Base-by-base conservation (phyloP, 2,113 vertebrate genomes). In the Eublepharis macularius region DNA sequence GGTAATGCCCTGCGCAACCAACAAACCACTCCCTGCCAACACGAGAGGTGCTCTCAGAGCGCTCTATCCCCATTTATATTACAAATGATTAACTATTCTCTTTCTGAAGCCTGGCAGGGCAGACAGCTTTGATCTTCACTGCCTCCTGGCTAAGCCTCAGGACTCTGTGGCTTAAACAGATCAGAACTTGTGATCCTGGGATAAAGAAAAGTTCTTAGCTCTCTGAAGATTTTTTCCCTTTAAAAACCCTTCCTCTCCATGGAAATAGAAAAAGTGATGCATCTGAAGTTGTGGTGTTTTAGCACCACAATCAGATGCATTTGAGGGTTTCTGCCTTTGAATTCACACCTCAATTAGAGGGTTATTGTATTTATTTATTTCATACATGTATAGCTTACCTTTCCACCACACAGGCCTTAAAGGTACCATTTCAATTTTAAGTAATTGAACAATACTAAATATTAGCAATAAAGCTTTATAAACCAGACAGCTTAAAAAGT, bases 61-160 rank as follows among this genome's bases (percentile, higher is more conserved):
- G 63, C 78, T 87, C 74, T n/a, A 80, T 82, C 65, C 69, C 36
- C 77, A 41, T 66, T 91, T 89, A 85, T 11, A 88, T 70, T 90
- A 91, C 86, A 91, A 85, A 90, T 0, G 29, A 88, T 91, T 90
- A 94, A 80, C 63, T 87, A 90, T 92, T 94, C 90, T 91, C 47
- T 90, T 89, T 92, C 85, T 82, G 76, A 87, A 83, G 81, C 12
- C 66, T 84, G 82, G 78, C 51, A 81, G 76, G 60, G 51, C 92
- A 87, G 63, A 5, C 68, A 41, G 0, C 74, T 93, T 94, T 92
- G 89, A 94, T 92, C 41, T 89, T 81, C 24, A 49, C 19, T 90
- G 87, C 76, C 84, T 94, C 70, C 90, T 91, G 87, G 89, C 86
- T 89, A 89, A 88, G 54, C 88, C 84, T 89, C 54, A 54, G 86